A percentile compares a stretch with the other conserved stretches of the same genome.
These are phyloP conservation scores for Typhlichthys eigenmanni DNA, from an alignment of 2,797 vertebrate species.

Conservation along the genomic window DNA sequence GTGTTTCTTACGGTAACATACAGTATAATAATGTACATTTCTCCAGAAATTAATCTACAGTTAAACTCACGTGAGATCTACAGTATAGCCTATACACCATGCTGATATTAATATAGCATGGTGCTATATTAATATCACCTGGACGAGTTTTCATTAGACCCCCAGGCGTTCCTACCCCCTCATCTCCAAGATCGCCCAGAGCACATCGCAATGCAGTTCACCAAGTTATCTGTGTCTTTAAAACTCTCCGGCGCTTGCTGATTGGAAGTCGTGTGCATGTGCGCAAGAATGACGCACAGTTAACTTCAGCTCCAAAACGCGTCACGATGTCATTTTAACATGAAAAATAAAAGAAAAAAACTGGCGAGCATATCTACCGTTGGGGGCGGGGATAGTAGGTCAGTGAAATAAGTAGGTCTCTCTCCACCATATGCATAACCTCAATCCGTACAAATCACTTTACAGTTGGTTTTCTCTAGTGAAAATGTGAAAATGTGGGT, in stretches of 20 bases:
- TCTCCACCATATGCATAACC: neutral
- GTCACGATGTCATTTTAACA: slow-evolving; percentile 77
- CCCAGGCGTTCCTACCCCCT: slow-evolving; percentile 40
- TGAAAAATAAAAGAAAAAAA: slow-evolving; percentile 8
- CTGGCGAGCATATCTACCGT: no score
- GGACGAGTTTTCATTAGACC: slow-evolving; percentile 49
- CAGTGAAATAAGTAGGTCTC: neutral
- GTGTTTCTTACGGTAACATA: slow-evolving; percentile 13
- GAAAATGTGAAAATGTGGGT: slow-evolving; percentile 1
- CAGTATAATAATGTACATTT: no score
- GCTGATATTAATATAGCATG: slow-evolving; percentile 14
- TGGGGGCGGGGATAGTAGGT: neutral
- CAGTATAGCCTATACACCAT: neutral
- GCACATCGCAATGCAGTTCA: slow-evolving; percentile 70
- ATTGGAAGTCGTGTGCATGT: slow-evolving; percentile 75
- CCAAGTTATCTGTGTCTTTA: slow-evolving; percentile 70
- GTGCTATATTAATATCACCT: slow-evolving; percentile 18
- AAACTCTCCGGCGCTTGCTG: slow-evolving; percentile 51
- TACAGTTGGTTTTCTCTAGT: neutral
- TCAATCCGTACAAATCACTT: neutral
- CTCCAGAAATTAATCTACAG: no score
- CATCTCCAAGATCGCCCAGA: slow-evolving; percentile 24
- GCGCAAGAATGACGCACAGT: slow-evolving; percentile 84
- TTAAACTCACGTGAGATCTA: neutral
- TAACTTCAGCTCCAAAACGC: slow-evolving; percentile 74